phyloP scores from a whole-genome alignment of 2,888 invertebrate species.

The Branchinecta sandiegonensis region DNA sequence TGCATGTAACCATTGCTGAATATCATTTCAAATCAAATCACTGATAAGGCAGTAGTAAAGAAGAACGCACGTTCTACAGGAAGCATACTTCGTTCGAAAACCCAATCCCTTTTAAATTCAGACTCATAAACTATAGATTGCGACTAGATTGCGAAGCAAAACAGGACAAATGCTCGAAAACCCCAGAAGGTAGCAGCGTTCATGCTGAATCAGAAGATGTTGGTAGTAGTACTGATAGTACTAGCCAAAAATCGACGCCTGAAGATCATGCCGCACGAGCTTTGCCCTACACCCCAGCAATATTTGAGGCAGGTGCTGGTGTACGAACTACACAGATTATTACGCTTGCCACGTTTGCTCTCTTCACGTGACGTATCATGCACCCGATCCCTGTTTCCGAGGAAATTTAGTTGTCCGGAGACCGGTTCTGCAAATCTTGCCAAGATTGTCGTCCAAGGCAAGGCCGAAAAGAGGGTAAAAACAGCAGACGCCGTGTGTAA shows the following conservation, averaged over 20 bases:
- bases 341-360: too few relatives aligned
- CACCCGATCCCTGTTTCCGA: too few relatives aligned
- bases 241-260: neutral
- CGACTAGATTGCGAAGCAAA: neutral
- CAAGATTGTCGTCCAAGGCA: too few relatives aligned
- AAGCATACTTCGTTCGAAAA: constrained; percentile 3
- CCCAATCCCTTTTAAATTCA: neutral
- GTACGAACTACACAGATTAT: neutral
- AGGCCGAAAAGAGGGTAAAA: too few relatives aligned
- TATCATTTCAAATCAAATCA: constrained; percentile 8
- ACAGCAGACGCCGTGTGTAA: too few relatives aligned
- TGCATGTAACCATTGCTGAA: neutral
- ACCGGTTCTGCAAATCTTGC: too few relatives aligned
- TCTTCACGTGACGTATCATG: too few relatives aligned
- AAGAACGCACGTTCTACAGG: neutral
- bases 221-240: neutral
- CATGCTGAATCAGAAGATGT: neutral
- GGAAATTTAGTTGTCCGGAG: too few relatives aligned
- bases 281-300: neutral
- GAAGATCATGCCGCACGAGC: neutral
- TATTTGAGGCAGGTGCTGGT: neutral
- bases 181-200: neutral
- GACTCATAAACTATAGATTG: neutral
- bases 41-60: constrained; percentile 3
- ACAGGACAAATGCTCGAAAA: neutral